Evolutionary conservation across 2,888 invertebrate genomes (phyloP), one percentile per base, ranked within the genome.

Genomic region (Drosophila mulleri): DNA sequence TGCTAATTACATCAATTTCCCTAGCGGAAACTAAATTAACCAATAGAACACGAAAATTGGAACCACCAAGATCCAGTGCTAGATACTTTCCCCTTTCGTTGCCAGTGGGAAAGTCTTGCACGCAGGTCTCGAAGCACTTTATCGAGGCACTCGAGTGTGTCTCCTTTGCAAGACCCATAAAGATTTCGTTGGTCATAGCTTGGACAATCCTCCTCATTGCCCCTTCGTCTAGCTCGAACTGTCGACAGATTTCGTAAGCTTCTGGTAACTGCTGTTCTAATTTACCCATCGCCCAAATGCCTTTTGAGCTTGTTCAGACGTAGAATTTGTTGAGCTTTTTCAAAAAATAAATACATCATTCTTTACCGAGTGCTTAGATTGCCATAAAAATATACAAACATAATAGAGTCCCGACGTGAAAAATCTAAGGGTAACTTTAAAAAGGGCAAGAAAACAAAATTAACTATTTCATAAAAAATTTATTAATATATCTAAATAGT

Each of bases 31-130:
- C 78, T 85, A 98, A 93, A 78, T 96, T 95, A 90, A 99, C 97
- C 65, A 98, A 94, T 66, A 99, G 94, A 1, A 99, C 98, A 78
- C 99, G 95, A 94, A 99, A 99, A 93, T 99, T 99, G 26, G 98
- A 98, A 35, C 99, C 99, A 52, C 99, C 99, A 90, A 99, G 94
- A 94, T 99, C 99, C 83, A 99, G 94, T 0, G 99, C 99, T 91
- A 99, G 93, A 92, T 97, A 98, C 94, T 97, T 97, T 64, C 99
- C 98, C 56, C 94, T 94, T 94, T 98, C 98, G 95, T 96, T 96
- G 88, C 98, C 98, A 93, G 97, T 96, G 2, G 98, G 98, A 74
- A 99, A 94, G 92, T 97, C 96, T 92, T 98, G 97, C 48, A 99
- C 98, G 92, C 98, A 98, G 2, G 98, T 98, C 57, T 97, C 96